Conservation (phyloP, 2,888 invertebrate species). For the Aporophyla lueneburgensis region DNA sequence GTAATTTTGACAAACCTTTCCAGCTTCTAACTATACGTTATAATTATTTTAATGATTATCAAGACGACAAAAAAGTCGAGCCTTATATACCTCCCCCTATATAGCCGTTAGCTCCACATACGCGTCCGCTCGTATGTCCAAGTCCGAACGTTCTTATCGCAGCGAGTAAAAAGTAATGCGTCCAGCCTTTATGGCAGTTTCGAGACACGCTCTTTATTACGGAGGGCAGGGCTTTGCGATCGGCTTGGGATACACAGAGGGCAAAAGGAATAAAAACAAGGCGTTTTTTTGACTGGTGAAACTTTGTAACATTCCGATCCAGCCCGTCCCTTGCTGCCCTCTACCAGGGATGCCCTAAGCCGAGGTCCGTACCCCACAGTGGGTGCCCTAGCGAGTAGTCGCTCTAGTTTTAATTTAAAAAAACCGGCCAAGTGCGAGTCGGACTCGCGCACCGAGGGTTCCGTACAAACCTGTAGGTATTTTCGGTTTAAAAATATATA, state of each 20-base stretch:
- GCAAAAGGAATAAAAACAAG: slow-evolving; percentile 14
- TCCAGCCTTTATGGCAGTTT: slow-evolving; percentile 90
- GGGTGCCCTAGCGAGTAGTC: too few relatives aligned
- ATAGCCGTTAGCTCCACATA: slow-evolving; percentile 53
- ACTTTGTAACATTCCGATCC: not conserved
- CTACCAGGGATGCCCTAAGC: too few relatives aligned
- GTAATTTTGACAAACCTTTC: not conserved
- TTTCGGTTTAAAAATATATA: too few relatives aligned
- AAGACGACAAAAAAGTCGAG: not conserved
- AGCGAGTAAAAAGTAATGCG: slow-evolving; percentile 90
- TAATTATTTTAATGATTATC: not conserved
- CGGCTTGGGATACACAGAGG: slow-evolving; percentile 68
- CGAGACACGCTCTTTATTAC: slow-evolving; percentile 90
- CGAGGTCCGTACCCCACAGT: too few relatives aligned
- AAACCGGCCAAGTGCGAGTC: too few relatives aligned
- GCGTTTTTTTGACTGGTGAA: not conserved
- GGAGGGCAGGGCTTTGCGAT: slow-evolving; percentile 77
- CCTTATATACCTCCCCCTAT: slow-evolving; percentile 39
- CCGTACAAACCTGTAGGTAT: too few relatives aligned
- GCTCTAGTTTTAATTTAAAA: too few relatives aligned
- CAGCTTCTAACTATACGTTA: not conserved
- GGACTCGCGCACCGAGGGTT: too few relatives aligned
- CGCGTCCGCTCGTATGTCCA: slow-evolving; percentile 53
- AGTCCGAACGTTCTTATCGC: slow-evolving; percentile 85
- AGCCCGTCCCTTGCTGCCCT: too few relatives aligned